Percentiles rank a stretch among this genome's conserved stretches.
These are phyloP conservation scores for Hypomecis punctinalis DNA, from an alignment of 2,888 invertebrate genomes.

Conservation along the genomic window DNA sequence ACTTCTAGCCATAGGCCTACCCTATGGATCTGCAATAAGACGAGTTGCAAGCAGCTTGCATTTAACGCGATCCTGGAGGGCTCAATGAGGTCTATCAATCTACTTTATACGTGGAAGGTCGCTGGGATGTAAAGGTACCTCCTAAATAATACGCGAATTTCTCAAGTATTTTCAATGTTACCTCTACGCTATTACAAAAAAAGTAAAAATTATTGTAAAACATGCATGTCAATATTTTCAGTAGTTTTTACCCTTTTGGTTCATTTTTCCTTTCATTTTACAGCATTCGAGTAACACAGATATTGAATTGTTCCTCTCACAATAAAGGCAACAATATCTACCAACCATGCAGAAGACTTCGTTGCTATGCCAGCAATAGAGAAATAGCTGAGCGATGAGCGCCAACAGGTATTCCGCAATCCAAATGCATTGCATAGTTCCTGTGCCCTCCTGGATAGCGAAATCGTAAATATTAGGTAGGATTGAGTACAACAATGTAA, in stretches of 20 bases:
- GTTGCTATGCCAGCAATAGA: conserved; percentile 81
- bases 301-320: conserved; percentile 15
- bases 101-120: too few species aligned
- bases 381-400: conserved; percentile 73
- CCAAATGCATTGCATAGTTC: conserved; percentile 69
- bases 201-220: too few species aligned
- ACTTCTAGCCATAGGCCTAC: too few species aligned
- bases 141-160: too few species aligned
- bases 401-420: conserved; percentile 75
- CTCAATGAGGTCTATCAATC: too few species aligned
- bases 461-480: background rate
- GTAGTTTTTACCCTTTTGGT: background rate
- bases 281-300: background rate
- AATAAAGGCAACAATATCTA: conserved; percentile 13
- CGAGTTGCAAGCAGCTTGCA: too few species aligned
- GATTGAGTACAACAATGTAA: too few species aligned
- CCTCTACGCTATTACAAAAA: too few species aligned
- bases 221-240: background rate
- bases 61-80: too few species aligned
- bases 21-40: too few species aligned
- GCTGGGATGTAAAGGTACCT: too few species aligned
- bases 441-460: conserved; percentile 61
- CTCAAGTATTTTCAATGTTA: too few species aligned
- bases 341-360: conserved; percentile 69
- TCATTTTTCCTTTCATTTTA: background rate